Evolutionary conservation across 92 coral and sea anemone species (phyloP), one percentile per base, ranked within the genome.

Genomic region (Montipora capitata): DNA sequence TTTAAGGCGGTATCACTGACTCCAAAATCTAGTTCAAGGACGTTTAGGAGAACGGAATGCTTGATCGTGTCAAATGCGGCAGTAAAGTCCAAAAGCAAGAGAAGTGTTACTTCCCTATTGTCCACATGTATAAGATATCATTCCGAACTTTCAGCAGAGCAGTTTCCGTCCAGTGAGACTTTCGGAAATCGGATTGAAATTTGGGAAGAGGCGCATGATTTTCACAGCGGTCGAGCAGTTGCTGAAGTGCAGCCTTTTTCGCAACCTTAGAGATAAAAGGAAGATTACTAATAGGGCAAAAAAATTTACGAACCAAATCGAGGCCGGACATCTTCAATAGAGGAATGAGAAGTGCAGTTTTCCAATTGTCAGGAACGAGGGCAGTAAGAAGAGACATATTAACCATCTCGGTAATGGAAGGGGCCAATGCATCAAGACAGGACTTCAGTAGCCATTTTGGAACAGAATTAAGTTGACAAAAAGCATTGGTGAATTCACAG

Each of bases 381-480:
- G 78, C 82, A 40, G 58, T 69, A 20, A 38, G 78, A 10, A 90
- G 76, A 20, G 93, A 85, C 75, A 58, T 18, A 57, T 90, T 90
- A 20, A 90, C 79, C 87, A 85, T 85, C 7, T 64, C 76, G 11
- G 90, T 78, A 14, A 90, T 72, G 52, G 79, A n/a, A 38, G 83
- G 94, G 71, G 56, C 73, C 67, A 86, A 41, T 56, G 59, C 83
- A 72, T 74, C 45, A 54, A 71, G 52, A 64, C 83, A 81, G 43
- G 44, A 17, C 48, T 87, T 87, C 40, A 77, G 20, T 20, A 86
- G 79, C 80, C 84, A 83, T 10, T 69, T 74, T 6, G 93, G 89
- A 64, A 85, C 79, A n/a, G 88, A 83, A 74, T 88, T 92, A 39
- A 91, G 83, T 44, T 44, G 0, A 70, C 92, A 91, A 68, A 40